These are phyloP conservation scores for Cardiocondyla obscurior DNA, from an alignment of 1,140 invertebrate species.

Conservation along the genomic window DNA sequence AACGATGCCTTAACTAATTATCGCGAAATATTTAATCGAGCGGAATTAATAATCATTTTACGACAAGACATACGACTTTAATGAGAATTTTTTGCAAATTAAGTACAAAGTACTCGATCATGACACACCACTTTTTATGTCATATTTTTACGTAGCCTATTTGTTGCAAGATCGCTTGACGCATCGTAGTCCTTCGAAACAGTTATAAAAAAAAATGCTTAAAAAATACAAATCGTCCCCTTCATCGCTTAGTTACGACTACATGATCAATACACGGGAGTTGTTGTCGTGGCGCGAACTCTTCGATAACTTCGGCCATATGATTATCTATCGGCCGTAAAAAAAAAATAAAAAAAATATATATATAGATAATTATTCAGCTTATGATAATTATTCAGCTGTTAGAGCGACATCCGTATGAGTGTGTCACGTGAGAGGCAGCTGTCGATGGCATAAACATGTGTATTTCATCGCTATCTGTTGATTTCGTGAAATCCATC, in stretches of 20 bases:
- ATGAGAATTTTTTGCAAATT: neutral
- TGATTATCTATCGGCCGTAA: conserved; percentile 11
- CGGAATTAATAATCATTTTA: neutral
- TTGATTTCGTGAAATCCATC: conserved; percentile 62
- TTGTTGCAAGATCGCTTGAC: neutral
- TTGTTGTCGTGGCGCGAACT: neutral
- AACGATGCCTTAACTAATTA: neutral
- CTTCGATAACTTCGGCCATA: neutral
- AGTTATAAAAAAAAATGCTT: neutral
- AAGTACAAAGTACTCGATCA: neutral
- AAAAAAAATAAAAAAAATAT: conserved; percentile 15
- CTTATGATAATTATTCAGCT: conserved; percentile 52
- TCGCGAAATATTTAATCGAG: neutral
- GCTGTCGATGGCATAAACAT: conserved; percentile 58
- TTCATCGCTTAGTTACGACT: neutral
- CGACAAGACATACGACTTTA: neutral
- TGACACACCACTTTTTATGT: neutral
- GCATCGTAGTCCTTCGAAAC: neutral
- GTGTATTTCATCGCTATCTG: conserved; percentile 51
- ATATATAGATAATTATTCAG: conserved; percentile 55
- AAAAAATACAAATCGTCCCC: no score
- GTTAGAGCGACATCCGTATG: conserved; percentile 39
- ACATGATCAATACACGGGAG: neutral
- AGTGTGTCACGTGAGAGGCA: conserved; percentile 54
- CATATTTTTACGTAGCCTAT: neutral